Evolutionary conservation across 2,113 vertebrate genomes (phyloP), one percentile per base, ranked within the genome.

Genomic region (Anguilla japonica): DNA sequence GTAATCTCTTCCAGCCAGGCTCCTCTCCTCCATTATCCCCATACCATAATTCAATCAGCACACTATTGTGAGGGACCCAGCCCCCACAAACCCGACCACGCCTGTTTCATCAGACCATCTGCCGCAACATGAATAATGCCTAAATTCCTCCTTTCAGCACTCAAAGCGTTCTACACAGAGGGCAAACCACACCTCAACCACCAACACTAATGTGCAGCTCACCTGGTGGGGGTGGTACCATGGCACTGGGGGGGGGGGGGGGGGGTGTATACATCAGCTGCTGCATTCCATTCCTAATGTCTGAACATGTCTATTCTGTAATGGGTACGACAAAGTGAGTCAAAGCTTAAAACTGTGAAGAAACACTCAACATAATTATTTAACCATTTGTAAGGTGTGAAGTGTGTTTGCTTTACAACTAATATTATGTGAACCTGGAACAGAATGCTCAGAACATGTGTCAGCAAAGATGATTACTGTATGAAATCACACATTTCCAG

Each of bases 11-110:
- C 50, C 83, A 75, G 39, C 26, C 83, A n/a, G 20, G 20, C 29
- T 57, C 39, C 39, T 71, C 57, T 84, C 39, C 39, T 43, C 63
- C 57, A 71, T 60, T 60, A 22, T 84, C 18, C 39, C 57, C 40
- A 75, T 29, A 40, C 83, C 63, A 75, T 75, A 84, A 84, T 75
- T 67, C 83, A 84, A 75, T 84, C 83, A 84, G 83, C 20, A 71
- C 18, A 8, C 83, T 46, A 71, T 84, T 84, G 83, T 84, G 82
- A 39, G 53, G 14, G 53, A 60, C 11, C 18, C 29, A 14, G 22
- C 34, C 34, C 50, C 46, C n/a, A 2, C 82, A 29, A 60, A 60
- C 13, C 82, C 16, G 39, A 39, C 82, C 50, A 83, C n/a, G 18
- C 50, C 29, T 83, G 82, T 29, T n/a, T 26, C 79, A 82, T 29